Base-by-base conservation (phyloP, 2,888 invertebrate genomes). In the Acleris emargana region DNA sequence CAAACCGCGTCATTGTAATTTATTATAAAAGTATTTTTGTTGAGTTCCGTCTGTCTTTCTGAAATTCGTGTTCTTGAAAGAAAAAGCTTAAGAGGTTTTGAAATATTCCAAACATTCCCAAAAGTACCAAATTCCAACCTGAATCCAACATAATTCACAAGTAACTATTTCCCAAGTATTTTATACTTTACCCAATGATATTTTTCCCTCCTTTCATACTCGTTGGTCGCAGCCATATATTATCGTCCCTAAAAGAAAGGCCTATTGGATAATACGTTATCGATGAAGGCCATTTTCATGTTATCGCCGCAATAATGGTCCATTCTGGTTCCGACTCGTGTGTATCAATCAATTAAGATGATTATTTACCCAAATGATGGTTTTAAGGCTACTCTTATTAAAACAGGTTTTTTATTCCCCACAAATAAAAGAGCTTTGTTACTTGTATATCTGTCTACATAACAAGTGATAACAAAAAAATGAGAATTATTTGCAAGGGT, bases 341-440 rank as follows among this genome's bases (percentile, higher is more conserved):
- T 80, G 75, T 78, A 80, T 76, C 78, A 79, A 79, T 76, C 78
- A 76, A 79, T 78, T 74, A 71, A 57, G 55, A 69, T 67, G 70
- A 74, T 75, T 77, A 73, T 77, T 72, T 69, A 67, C 59, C 16
- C 32, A 45, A 38, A 61, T 66, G 55, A 61, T 60, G 66, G 32
- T 59, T 64, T 59, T 50, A 50, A 50, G 28, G 43, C 50, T 50
- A 32, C 59, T 59, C 53, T 11, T 5, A 11, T 3, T 11, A 32
- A 11, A 11, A 32, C 11, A 32, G 9, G 32, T 3, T 32, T 32
- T 32, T 32, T 32, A 11, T 6, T 6, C 25, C 25, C 25, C 6
- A 25, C 25, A 25, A 7, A 25, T 2, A 25, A 25, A 25, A 6
- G 25, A 0, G 25, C 0, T 25, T 25, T n/a, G n/a, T n/a, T 6